phyloP scores from a whole-genome alignment of 2,888 invertebrate genomes.

The Endomychus coccineus region DNA sequence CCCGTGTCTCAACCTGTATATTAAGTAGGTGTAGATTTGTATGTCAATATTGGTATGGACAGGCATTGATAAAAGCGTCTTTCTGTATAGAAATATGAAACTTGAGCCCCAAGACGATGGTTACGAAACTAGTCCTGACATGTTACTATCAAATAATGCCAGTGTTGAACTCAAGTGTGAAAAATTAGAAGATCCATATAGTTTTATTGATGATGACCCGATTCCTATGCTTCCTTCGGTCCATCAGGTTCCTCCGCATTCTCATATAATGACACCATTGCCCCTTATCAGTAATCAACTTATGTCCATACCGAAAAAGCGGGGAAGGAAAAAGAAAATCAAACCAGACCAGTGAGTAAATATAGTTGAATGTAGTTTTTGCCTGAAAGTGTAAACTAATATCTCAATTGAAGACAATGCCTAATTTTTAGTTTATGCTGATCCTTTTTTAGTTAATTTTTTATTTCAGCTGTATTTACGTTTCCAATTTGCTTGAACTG shows the following conservation, averaged over 20 bases:
- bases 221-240: slow-evolving; percentile 42
- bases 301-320: slow-evolving; percentile 63
- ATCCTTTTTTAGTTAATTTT: no score
- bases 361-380: no score
- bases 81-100: slow-evolving; percentile 45
- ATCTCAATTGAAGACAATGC: no score
- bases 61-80: no score
- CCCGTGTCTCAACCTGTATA: no score
- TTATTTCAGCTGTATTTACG: no score
- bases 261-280: slow-evolving; percentile 40
- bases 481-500: no score
- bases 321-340: slow-evolving; percentile 81
- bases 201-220: slow-evolving; percentile 76
- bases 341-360: slow-evolving; percentile 51
- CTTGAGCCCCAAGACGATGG: slow-evolving; percentile 79
- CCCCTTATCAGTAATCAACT: slow-evolving; percentile 41
- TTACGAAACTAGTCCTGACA: slow-evolving; percentile 75
- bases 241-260: slow-evolving; percentile 27
- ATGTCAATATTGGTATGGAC: no score
- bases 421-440: no score
- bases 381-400: no score
- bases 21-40: no score
- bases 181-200: slow-evolving; percentile 67
- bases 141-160: slow-evolving; percentile 44
- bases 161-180: slow-evolving; percentile 43